phyloP scores from a whole-genome alignment of 2,113 vertebrate genomes.

The Centropus unirufus region DNA sequence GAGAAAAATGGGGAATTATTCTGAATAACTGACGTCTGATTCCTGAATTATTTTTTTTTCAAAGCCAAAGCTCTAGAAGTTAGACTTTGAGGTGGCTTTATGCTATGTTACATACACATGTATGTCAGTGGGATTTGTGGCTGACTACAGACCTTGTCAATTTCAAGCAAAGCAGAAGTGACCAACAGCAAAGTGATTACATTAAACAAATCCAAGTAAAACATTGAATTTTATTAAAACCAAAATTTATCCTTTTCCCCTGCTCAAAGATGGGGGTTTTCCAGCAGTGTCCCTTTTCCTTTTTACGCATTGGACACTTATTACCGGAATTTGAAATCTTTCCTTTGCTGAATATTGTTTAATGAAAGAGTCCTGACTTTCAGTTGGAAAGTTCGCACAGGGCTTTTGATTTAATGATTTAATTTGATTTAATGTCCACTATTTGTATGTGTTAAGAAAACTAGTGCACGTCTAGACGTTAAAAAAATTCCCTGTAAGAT shows the following conservation, averaged over 20 bases:
- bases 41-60: not conserved
- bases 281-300: not conserved
- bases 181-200: constrained; percentile 34
- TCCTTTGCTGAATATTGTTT: not conserved
- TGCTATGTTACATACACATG: not conserved
- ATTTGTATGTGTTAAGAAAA: not conserved
- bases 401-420: constrained; percentile 27
- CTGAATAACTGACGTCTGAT: not conserved
- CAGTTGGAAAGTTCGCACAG: not conserved
- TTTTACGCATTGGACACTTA: not conserved
- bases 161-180: constrained; percentile 23
- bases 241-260: not conserved
- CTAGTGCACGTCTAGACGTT: not conserved
- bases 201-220: constrained; percentile 27
- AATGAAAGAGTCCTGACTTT: not conserved
- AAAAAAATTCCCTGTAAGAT: not conserved
- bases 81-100: not conserved
- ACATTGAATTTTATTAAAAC: constrained; percentile 25
- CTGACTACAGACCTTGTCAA: constrained; percentile 16
- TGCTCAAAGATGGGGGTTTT: not conserved
- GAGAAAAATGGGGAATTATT: not conserved
- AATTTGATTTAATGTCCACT: constrained; percentile 1
- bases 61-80: not conserved
- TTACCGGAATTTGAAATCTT: constrained; percentile 23
- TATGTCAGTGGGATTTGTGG: not conserved